Conservation (phyloP, 2,113 vertebrate genomes). For the Acrocephalus kingi region DNA sequence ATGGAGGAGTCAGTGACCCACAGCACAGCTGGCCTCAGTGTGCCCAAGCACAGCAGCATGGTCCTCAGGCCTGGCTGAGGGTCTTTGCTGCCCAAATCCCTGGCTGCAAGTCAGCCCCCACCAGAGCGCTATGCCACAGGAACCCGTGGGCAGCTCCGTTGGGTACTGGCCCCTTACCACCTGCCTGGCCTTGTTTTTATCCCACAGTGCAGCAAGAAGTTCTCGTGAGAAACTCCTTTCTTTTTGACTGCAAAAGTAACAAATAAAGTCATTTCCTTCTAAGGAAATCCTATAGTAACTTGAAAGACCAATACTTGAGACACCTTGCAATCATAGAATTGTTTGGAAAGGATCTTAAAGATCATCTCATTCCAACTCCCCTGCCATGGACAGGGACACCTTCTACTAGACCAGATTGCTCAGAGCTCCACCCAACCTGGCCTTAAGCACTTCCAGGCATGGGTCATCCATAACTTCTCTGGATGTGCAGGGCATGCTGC, state of each 20-base stretch:
- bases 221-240: not conserved
- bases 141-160: fast-evolving
- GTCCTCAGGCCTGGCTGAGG: not conserved
- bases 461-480: not conserved
- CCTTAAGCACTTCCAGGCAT: not conserved
- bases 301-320: not conserved
- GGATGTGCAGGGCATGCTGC: not conserved
- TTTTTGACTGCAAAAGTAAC: not conserved
- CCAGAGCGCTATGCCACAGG: fast-evolving
- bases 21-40: not conserved
- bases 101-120: not conserved
- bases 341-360: not conserved
- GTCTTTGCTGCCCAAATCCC: not conserved
- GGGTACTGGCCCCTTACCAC: not conserved
- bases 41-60: not conserved
- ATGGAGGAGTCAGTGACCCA: fast-evolving
- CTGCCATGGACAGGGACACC: not conserved
- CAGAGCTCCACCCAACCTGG: not conserved
- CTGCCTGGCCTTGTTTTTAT: not conserved
- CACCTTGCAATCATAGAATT: not conserved
- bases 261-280: not conserved
- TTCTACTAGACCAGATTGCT: not conserved
- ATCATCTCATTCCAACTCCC: not conserved
- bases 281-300: not conserved
- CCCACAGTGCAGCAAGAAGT: not conserved